Percentiles rank a stretch among this genome's conserved stretches.
These are phyloP conservation scores for Anguilla obscura DNA, from an alignment of 2,797 vertebrate genomes.

Conservation along the genomic window DNA sequence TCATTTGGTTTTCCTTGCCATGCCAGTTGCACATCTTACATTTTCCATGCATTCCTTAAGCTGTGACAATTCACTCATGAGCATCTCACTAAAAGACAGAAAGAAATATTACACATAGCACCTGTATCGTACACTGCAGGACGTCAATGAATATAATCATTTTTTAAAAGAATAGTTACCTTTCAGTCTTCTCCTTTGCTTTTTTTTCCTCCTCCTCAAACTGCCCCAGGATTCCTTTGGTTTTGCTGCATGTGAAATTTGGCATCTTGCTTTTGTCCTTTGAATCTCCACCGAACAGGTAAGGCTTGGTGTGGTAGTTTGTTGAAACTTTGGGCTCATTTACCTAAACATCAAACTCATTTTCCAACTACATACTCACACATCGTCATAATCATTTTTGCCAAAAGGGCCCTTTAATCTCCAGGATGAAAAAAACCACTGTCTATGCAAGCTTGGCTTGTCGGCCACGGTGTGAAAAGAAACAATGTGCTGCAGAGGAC, in stretches of 20 bases:
- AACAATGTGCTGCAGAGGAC: too few relatives aligned
- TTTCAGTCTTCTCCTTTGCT: conserved; percentile 82
- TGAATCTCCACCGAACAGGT: conserved; percentile 77
- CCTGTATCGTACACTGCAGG: background rate
- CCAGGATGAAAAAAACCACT: background rate
- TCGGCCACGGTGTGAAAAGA: too few relatives aligned
- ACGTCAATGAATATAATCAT: background rate
- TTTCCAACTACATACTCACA: background rate
- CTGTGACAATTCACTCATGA: conserved; percentile 73
- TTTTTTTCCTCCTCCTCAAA: conserved; percentile 86
- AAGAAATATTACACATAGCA: conserved; percentile 39
- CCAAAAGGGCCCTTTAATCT: background rate
- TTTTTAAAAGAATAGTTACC: conserved; percentile 65
- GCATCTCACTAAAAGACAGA: conserved; percentile 74
- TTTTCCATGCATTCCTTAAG: conserved; percentile 75
- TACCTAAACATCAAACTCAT: conserved; percentile 61
- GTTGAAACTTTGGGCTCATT: conserved; percentile 78
- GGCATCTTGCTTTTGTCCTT: conserved; percentile 67
- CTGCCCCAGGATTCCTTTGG: conserved; percentile 74
- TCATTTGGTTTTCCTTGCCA: background rate
- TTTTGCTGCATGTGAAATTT: conserved; percentile 64
- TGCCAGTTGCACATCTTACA: conserved; percentile 71
- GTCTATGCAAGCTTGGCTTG: too few relatives aligned
- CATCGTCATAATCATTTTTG: background rate
- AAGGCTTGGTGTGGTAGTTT: conserved; percentile 87